These are phyloP conservation scores for Euplexia lucipara DNA, from an alignment of 2,888 invertebrate genomes.

Conservation along the genomic window DNA sequence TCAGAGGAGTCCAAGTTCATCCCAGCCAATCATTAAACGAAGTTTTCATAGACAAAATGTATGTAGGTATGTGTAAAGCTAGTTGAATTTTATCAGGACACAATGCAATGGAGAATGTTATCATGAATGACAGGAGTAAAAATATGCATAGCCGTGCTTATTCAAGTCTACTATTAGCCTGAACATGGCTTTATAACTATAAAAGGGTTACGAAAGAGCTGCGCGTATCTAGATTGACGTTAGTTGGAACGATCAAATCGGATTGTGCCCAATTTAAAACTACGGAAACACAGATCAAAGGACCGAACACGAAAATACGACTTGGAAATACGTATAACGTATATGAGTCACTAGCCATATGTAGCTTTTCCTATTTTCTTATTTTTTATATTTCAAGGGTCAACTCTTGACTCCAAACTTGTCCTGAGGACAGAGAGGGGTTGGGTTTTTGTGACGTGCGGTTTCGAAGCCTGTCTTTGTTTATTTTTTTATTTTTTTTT, in stretches of 20 bases:
- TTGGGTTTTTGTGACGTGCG: too few relatives aligned
- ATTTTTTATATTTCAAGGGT: too few relatives aligned
- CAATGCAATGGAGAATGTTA: neutral
- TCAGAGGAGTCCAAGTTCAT: too few relatives aligned
- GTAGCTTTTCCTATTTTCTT: neutral
- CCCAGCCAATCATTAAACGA: too few relatives aligned
- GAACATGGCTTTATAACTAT: conserved; percentile 2
- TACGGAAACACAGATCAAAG: conserved; percentile 39
- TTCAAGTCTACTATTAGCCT: neutral
- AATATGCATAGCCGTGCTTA: neutral
- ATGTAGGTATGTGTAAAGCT: too few relatives aligned
- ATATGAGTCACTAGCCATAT: too few relatives aligned
- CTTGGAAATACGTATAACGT: neutral
- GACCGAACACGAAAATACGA: conserved; percentile 4
- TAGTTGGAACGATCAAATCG: conserved; percentile 49
- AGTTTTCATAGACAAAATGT: too few relatives aligned
- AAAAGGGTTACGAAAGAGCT: conserved; percentile 21
- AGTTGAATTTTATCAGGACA: neutral
- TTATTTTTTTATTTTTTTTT: too few relatives aligned
- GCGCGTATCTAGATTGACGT: conserved; percentile 40
- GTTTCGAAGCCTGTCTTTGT: too few relatives aligned
- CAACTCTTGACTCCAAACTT: too few relatives aligned
- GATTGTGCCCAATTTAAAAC: conserved; percentile 49
- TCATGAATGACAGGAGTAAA: neutral
- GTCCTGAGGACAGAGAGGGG: too few relatives aligned